These are phyloP conservation scores for Xenopus laevis DNA, from an alignment of 2,113 vertebrate species.

Conservation along the genomic window DNA sequence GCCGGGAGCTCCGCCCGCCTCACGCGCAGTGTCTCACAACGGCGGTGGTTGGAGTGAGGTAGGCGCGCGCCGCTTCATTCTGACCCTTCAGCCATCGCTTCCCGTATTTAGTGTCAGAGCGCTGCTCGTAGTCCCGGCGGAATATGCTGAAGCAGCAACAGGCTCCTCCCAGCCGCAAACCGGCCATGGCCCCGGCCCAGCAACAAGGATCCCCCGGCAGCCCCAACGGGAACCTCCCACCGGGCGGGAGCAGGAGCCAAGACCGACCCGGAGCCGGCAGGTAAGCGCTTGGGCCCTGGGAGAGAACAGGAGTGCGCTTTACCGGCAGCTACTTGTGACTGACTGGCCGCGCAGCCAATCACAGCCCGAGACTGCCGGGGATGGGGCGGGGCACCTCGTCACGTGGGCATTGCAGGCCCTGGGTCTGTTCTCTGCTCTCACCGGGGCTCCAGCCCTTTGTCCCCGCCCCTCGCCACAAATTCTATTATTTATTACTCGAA, in stretches of 20 bases:
- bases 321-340: conserved; percentile 17
- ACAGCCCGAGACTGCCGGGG: not conserved
- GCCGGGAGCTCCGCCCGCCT: not conserved
- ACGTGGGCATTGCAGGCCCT: too few species aligned
- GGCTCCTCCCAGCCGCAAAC: too few species aligned
- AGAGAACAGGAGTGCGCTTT: not conserved
- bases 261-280: conserved; percentile 13
- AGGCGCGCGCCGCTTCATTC: not conserved
- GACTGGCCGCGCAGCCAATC: conserved; percentile 5
- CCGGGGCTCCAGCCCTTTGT: too few species aligned
- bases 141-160: conserved; percentile 31
- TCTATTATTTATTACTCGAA: too few species aligned
- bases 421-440: too few species aligned
- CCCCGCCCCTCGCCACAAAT: too few species aligned
- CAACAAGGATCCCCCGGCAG: conserved; percentile 6
- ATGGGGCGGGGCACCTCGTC: conserved; percentile 3
- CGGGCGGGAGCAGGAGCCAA: conserved; percentile 13
- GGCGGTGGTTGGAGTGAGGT: conserved; percentile 22
- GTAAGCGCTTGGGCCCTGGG: not conserved
- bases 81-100: too few species aligned
- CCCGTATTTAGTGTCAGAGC: too few species aligned
- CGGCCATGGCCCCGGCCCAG: too few species aligned
- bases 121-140: not conserved
- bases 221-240: conserved; percentile 22
- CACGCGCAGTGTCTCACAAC: conserved; percentile 35